Percentiles rank a stretch among this genome's conserved stretches.
These are phyloP conservation scores for Jaculus jaculus DNA, from an alignment of 2,113 vertebrate genomes.

Conservation along the genomic window DNA sequence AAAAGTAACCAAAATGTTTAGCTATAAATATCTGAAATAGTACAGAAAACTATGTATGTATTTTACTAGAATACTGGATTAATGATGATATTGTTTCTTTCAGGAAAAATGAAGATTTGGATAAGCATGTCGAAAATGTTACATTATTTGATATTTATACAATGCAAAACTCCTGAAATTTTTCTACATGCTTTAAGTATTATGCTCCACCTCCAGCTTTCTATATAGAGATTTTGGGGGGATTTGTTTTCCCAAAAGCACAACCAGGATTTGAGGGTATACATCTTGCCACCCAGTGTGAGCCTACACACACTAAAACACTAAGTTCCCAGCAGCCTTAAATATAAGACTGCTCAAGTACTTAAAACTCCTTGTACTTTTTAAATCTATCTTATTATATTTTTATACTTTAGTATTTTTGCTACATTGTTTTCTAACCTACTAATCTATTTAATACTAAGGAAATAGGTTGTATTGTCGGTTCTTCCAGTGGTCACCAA, in stretches of 20 bases:
- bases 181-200: conserved; percentile 1
- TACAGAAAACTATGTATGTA: not conserved
- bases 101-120: conserved; percentile 7
- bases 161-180: not conserved
- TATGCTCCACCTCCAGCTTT: conserved; percentile 32
- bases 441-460: not conserved
- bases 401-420: not conserved
- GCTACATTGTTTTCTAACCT: not conserved
- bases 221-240: not conserved
- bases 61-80: conserved; percentile 34
- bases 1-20: conserved; percentile 15
- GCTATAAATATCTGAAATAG: not conserved
- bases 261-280: not conserved
- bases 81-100: conserved; percentile 11
- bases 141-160: not conserved
- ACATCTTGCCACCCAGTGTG: not conserved
- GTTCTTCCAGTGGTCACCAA: conserved; percentile 2
- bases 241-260: conserved; percentile 31
- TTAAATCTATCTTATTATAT: too few species aligned
- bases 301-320: not conserved
- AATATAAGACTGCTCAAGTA: not conserved
- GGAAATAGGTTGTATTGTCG: not conserved
- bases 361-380: not conserved
- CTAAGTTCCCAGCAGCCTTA: not conserved
- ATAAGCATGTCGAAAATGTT: conserved; percentile 11